phyloP scores from a whole-genome alignment of 2,113 vertebrate species.

The Brachypodius melanocephalos region DNA sequence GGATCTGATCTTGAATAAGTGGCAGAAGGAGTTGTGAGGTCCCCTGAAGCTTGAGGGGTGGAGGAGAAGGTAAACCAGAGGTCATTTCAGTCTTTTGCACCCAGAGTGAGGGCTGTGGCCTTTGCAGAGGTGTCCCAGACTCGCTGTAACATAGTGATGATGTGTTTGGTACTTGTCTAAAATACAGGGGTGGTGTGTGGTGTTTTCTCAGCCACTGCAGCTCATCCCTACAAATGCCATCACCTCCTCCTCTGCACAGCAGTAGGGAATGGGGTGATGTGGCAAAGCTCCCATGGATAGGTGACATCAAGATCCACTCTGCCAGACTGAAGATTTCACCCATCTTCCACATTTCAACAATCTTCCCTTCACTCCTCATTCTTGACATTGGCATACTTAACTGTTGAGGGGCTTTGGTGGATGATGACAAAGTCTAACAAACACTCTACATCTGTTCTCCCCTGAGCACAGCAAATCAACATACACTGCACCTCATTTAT shows the following conservation, averaged over 20 bases:
- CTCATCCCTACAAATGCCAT: not conserved
- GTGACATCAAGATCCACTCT: not conserved
- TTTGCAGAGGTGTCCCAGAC: not conserved
- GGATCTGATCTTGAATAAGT: not conserved
- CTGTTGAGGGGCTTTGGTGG: not conserved
- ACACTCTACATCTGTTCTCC: not conserved
- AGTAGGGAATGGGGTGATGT: not conserved
- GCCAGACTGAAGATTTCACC: not conserved
- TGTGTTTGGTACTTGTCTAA: not conserved
- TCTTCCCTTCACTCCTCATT: not conserved
- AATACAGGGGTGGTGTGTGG: not conserved
- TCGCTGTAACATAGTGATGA: fast-evolving
- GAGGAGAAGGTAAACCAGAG: not conserved
- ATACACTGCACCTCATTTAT: fast-evolving
- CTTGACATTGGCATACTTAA: not conserved
- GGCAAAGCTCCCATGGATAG: not conserved
- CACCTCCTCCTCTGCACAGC: not conserved
- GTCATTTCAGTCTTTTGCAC: not conserved
- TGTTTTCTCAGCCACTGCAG: not conserved
- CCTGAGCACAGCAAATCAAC: not conserved
- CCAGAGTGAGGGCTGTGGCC: not conserved
- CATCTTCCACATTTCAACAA: fast-evolving
- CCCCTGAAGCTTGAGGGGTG: not conserved
- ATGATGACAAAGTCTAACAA: not conserved
- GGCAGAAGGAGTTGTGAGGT: not conserved